phyloP scores from a whole-genome alignment of 2,113 vertebrate species.

The Craseonycteris thonglongyai region DNA sequence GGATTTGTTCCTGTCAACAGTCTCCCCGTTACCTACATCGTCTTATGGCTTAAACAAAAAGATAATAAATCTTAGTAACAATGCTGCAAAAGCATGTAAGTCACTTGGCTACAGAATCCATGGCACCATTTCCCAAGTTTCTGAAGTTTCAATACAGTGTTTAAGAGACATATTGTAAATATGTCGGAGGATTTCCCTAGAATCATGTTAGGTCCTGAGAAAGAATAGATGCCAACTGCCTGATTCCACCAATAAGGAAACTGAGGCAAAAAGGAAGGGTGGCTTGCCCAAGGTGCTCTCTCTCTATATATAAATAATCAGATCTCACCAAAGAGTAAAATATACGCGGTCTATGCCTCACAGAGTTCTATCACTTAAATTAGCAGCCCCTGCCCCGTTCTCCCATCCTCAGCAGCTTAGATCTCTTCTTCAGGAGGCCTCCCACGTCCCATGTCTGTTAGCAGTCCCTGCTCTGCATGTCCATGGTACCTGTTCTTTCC shows the following conservation, averaged over 20 bases:
- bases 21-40: neutral
- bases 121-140: neutral
- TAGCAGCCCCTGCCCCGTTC: too few relatives aligned
- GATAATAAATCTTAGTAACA: neutral
- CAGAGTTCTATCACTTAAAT: neutral
- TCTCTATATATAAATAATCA: too few relatives aligned
- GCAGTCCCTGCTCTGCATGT: neutral
- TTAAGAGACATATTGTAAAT: neutral
- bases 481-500: neutral
- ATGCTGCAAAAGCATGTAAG: neutral
- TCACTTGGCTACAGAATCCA: neutral
- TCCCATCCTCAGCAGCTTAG: neutral
- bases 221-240: neutral
- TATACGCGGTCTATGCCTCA: neutral
- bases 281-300: neutral
- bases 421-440: neutral
- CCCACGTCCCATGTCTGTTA: fast-evolving
- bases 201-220: neutral
- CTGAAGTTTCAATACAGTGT: neutral
- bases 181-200: neutral
- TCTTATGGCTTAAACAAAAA: neutral
- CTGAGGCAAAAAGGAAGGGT: neutral
- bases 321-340: neutral
- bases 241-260: neutral
- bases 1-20: neutral